phyloP scores from a whole-genome alignment of 2,113 vertebrate species.

The Malurus melanocephalus region DNA sequence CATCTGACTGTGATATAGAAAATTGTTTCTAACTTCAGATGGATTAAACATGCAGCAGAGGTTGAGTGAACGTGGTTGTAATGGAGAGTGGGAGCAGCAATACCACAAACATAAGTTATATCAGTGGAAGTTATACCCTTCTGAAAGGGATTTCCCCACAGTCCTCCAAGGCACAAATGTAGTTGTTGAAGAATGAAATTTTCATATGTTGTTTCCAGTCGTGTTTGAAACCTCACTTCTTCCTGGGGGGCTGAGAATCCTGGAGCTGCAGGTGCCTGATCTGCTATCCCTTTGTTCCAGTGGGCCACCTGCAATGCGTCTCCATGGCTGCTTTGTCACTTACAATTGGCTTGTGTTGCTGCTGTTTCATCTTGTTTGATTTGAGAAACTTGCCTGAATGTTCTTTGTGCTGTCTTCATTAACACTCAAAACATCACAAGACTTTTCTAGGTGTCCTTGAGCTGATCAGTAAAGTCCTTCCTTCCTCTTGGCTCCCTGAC shows the following conservation, averaged over 20 bases:
- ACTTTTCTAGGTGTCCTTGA: background rate
- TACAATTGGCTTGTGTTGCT: background rate
- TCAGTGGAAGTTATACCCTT: background rate
- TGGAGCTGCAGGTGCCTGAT: background rate
- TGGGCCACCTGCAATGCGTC: background rate
- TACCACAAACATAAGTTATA: background rate
- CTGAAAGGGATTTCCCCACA: background rate
- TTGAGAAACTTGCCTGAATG: background rate
- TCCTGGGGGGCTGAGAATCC: background rate
- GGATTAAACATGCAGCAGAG: background rate
- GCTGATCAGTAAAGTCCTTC: background rate
- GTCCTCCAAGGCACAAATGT: background rate
- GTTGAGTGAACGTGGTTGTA: rapidly evolving
- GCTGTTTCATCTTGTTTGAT: background rate
- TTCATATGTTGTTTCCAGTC: background rate
- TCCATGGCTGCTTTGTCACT: background rate
- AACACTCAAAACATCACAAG: background rate
- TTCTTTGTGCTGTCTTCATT: background rate
- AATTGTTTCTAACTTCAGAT: background rate
- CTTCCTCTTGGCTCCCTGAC: background rate
- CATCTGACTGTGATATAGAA: background rate
- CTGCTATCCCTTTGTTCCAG: background rate
- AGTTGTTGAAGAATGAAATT: background rate
- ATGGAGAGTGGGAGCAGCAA: background rate
- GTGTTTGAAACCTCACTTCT: background rate